These are phyloP conservation scores for Aphelenchoides avenae DNA, from an alignment of 1,140 invertebrate genomes.

Conservation along the genomic window DNA sequence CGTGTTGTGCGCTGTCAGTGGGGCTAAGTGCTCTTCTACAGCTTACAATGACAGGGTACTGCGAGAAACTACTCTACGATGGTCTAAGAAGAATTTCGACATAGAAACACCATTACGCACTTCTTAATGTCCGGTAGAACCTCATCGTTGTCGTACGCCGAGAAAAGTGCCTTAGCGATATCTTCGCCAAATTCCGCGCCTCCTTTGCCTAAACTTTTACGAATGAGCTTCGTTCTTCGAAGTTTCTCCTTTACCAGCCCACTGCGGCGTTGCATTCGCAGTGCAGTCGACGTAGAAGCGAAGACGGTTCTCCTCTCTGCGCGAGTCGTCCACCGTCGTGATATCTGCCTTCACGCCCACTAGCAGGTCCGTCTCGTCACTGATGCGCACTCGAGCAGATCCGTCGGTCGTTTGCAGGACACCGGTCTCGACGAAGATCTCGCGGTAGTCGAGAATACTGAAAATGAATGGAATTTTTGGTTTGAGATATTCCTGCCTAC, in stretches of 20 bases:
- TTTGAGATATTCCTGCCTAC: constrained; percentile 4
- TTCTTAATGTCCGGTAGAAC: no score
- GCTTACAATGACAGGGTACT: no score
- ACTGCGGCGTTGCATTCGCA: constrained; percentile 23
- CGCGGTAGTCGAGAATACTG: constrained; percentile 21
- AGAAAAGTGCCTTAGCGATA: constrained; percentile 15
- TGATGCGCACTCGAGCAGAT: constrained; percentile 26
- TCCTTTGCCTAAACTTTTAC: constrained; percentile 13
- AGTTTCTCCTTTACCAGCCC: constrained; percentile 9
- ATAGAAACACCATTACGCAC: background rate
- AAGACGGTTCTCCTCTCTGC: constrained; percentile 12
- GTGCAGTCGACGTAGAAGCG: constrained; percentile 29
- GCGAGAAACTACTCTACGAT: no score
- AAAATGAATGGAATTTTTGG: constrained; percentile 4
- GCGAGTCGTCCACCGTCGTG: constrained; percentile 14
- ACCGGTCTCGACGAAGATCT: constrained; percentile 23
- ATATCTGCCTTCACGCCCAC: constrained; percentile 31
- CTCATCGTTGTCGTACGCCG: constrained; percentile 22
- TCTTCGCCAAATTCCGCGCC: constrained; percentile 27
- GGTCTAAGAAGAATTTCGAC: background rate
- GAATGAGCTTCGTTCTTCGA: background rate
- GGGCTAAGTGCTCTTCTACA: no score
- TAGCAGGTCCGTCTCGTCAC: constrained; percentile 27
- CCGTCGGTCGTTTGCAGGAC: constrained; percentile 26
- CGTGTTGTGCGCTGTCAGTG: no score